Base-by-base conservation (phyloP, 2,797 vertebrate species). In the Setipinna tenuifilis region DNA sequence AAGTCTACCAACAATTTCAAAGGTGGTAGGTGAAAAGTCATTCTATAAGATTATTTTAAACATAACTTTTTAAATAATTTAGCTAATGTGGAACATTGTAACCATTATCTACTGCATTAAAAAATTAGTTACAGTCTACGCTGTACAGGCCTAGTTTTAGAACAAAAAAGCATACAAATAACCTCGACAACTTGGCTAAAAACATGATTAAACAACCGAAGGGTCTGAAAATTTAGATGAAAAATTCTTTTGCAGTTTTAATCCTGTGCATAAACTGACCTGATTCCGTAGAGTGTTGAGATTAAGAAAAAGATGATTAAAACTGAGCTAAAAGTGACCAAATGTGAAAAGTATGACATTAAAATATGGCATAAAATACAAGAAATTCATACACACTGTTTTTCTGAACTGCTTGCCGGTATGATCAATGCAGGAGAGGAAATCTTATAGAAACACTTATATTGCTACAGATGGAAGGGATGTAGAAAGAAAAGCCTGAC, bases 141-240 rank as follows among this genome's bases (percentile, higher is more conserved):
- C 31, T 75, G 68, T 78, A 44, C 71, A 78, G 71, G 9, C 71
- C 17, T 44, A 16, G 17, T 44, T 44, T 78, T 78, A 41, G 19
- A 17, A 35, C 19, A 35, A 78, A 59, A 59, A 41, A 41, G 16
- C 12, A 9, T 35, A 68, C 4, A 25, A 12, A 19, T 75, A 41
- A 21, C 17, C 16, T 44, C 17, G 7, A 44, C 28, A 68, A 31
- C 65, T 16, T 71, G 65, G 19, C 31, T 75, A 75, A 78, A 54
- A 78, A 78, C 71, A 75, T 75, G 44, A 41, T 78, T 19, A 78
- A 78, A 78, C 35, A 78, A 78, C 35, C 19, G 16, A 41, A 44
- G 44, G 41, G 31, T 25, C 17, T 44, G 35, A n/a, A 78, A 78
- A 41, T 11, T 78, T 31, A 71, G 65, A 71, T 71, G 65, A 78